Evolutionary conservation across 2,797 vertebrate species (phyloP).

Genomic region (Balearica regulorum): DNA sequence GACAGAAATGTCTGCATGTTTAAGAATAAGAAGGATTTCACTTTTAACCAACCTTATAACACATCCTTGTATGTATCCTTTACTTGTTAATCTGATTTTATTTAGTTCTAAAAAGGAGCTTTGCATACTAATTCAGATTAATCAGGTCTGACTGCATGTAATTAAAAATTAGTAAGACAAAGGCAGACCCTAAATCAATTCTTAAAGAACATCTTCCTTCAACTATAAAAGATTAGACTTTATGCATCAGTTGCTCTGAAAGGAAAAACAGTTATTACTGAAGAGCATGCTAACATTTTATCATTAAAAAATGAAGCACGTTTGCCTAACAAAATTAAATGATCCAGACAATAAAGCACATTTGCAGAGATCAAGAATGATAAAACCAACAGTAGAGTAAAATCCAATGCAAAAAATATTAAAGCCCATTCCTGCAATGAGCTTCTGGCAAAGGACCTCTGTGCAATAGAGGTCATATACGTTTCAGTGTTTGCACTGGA

Average conservation of each 20-base stretch:
- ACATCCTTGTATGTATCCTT: conserved; percentile 12
- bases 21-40: conserved; percentile 44
- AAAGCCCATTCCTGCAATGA: conserved; percentile 23
- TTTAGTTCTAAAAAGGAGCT: conserved; percentile 41
- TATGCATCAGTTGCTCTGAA: conserved; percentile 44
- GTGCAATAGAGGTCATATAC: neutral
- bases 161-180: conserved; percentile 62
- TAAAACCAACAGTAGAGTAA: conserved; percentile 20
- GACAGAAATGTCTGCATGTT: neutral
- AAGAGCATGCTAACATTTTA: conserved; percentile 41
- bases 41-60: conserved; percentile 49
- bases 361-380: conserved; percentile 53
- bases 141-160: conserved; percentile 54
- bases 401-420: conserved; percentile 33
- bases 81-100: conserved; percentile 59
- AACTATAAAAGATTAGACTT: conserved; percentile 56
- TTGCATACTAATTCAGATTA: conserved; percentile 66
- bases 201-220: conserved; percentile 48
- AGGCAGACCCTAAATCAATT: conserved; percentile 56
- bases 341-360: conserved; percentile 60
- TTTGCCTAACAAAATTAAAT: conserved; percentile 66
- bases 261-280: conserved; percentile 39
- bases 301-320: conserved; percentile 63
- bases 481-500: neutral
- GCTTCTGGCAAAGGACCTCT: conserved; percentile 14